These are phyloP conservation scores for Eristalis tenax DNA, from an alignment of 2,888 invertebrate species.

Conservation along the genomic window DNA sequence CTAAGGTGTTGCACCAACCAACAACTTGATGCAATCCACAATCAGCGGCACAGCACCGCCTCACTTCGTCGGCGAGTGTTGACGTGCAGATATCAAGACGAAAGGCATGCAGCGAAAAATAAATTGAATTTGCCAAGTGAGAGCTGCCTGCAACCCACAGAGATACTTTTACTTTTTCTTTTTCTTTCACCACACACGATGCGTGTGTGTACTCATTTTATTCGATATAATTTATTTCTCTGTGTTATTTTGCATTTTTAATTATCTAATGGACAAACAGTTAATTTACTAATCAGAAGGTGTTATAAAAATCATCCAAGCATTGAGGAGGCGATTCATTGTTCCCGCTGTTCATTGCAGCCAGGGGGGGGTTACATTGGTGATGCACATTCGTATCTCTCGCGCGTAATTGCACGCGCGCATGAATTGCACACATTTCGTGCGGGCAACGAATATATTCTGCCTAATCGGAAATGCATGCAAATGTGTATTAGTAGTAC, in stretches of 20 bases:
- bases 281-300: slow-evolving; percentile 60
- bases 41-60: too few relatives aligned
- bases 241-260: slow-evolving; percentile 50
- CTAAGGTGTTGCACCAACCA: slow-evolving; percentile 20
- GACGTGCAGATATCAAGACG: slow-evolving; percentile 44
- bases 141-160: slow-evolving; percentile 9
- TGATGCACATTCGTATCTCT: neutral
- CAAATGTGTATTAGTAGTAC: slow-evolving; percentile 23
- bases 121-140: slow-evolving; percentile 32
- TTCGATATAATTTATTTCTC: slow-evolving; percentile 37
- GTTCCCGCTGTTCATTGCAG: neutral
- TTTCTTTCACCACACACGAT: neutral
- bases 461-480: slow-evolving; percentile 56
- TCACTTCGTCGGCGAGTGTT: slow-evolving; percentile 1
- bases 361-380: neutral
- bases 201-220: slow-evolving; percentile 10
- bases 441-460: slow-evolving; percentile 59
- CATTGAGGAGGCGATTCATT: slow-evolving; percentile 24
- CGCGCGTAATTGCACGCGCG: slow-evolving; percentile 27
- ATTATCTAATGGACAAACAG: slow-evolving; percentile 65
- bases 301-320: slow-evolving; percentile 60
- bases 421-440: slow-evolving; percentile 45
- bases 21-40: slow-evolving; percentile 1
- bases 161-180: slow-evolving; percentile 68
- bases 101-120: neutral